Percentiles rank a stretch among this genome's conserved stretches.
Evolutionary conservation across 2,113 vertebrate species (phyloP).

Genomic region (Forbesichthys papilliferus): DNA sequence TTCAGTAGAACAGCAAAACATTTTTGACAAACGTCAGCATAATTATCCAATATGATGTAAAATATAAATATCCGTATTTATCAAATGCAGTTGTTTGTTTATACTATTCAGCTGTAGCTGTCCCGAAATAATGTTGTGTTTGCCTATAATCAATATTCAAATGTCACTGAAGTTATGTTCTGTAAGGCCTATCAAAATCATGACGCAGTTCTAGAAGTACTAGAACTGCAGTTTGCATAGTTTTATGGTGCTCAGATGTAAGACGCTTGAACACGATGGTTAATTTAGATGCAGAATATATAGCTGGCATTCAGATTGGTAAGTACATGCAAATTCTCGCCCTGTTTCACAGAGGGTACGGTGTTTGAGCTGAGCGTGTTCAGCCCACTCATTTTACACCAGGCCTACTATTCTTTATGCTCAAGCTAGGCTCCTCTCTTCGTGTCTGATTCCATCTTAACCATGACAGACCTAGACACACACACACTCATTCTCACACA

Average conservation of each 20-base stretch:
- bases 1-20: too few relatives aligned
- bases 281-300: slow-evolving; percentile 71
- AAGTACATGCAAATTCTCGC: slow-evolving; percentile 67
- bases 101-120: slow-evolving; percentile 11
- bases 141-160: slow-evolving; percentile 35
- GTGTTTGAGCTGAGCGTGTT: slow-evolving; percentile 53
- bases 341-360: slow-evolving; percentile 63
- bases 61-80: too few relatives aligned
- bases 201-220: slow-evolving; percentile 35
- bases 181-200: slow-evolving; percentile 15
- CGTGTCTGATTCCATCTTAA: slow-evolving; percentile 68
- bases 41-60: too few relatives aligned
- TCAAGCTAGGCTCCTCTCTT: slow-evolving; percentile 58
- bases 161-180: slow-evolving; percentile 40
- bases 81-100: not conserved
- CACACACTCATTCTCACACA: not conserved
- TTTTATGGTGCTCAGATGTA: slow-evolving; percentile 60
- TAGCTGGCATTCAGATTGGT: slow-evolving; percentile 51
- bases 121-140: not conserved
- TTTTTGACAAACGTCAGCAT: too few relatives aligned
- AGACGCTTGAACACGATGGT: slow-evolving; percentile 64
- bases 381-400: slow-evolving; percentile 66
- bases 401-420: slow-evolving; percentile 64
- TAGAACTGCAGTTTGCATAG: slow-evolving; percentile 73
- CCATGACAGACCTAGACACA: slow-evolving; percentile 49